Conservation (phyloP, 2,888 invertebrate species). For the Endotricha flammealis region DNA sequence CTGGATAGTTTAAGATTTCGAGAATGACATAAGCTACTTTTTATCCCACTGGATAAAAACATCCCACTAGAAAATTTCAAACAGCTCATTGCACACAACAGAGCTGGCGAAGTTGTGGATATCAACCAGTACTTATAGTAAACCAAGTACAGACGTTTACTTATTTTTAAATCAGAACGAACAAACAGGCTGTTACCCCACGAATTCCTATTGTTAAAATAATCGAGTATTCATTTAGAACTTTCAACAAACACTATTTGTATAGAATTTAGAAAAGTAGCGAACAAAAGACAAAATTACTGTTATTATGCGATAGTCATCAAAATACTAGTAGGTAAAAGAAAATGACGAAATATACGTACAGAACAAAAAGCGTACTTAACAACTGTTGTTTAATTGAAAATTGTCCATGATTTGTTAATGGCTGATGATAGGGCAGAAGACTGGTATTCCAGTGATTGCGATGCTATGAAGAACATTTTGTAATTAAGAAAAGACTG, state of each 20-base stretch:
- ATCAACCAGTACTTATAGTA: no score
- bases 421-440: slow-evolving; percentile 1
- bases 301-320: slow-evolving; percentile 17
- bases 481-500: no score
- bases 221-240: slow-evolving; percentile 3
- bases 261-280: slow-evolving; percentile 8
- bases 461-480: no score
- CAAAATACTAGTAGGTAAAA: slow-evolving; percentile 10
- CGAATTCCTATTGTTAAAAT: slow-evolving; percentile 2
- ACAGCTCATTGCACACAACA: no score
- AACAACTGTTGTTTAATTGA: slow-evolving; percentile 13
- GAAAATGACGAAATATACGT: slow-evolving; percentile 7
- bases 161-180: no score
- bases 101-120: no score
- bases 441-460: neutral
- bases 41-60: no score
- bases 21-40: no score
- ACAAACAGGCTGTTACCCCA: neutral
- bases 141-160: no score
- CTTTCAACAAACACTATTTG: slow-evolving; percentile 7
- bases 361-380: slow-evolving; percentile 7
- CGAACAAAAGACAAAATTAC: slow-evolving; percentile 12
- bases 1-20: no score
- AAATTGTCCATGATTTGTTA: slow-evolving; percentile 10
- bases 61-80: no score